Base-by-base conservation (phyloP, 53 echinoderm and acorn worm genomes). In the Mesocentrotus franciscanus region DNA sequence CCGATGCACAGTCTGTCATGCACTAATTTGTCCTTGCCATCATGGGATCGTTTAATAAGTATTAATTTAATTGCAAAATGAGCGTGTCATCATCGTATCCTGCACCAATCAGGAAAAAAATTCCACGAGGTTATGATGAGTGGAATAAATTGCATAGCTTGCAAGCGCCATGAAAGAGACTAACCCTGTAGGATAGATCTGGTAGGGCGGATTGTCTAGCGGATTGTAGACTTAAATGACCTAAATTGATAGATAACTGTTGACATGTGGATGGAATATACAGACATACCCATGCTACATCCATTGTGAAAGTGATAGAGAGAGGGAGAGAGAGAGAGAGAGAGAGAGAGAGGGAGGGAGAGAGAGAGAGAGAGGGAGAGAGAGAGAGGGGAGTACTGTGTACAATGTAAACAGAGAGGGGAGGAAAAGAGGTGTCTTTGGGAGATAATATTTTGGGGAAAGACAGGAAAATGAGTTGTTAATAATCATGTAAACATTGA, bases 231-330 rank as follows among this genome's bases (percentile, higher is more conserved):
- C 87, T 87, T 87, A 87, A 87, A 87, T 87, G 87, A 27, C 87
- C 87, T 57, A 87, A 87, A 61, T 91, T 91, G 91, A 91, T 91
- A 91, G 91, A 91, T 91, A 91, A 91, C 91, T 91, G 91, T 91
- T 91, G 91, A 91, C 91, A 91, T 35, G 35, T 62, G n/a, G 61
- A 61, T 91, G 61, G 34, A 20, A 91, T 91, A 91, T n/a, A 66
- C 91, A 91, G 91, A 91, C 68, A 66, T 66, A 57, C 27, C 26
- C 27, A 87, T 57, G 87, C 26, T 87, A 29, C 58, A 87, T 87
- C 26, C 29, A 87, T 57, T 87, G 57, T 5, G 29, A 57, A 84
- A 22, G 61, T 20, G 32, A 90, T 0, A 90, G 59, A 60, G 90
- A 61, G 32, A 85, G 90, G 22, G 85, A 6, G 85, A 30, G 10